Conservation (phyloP, 2,888 invertebrate genomes). For the Agrotis puta region DNA sequence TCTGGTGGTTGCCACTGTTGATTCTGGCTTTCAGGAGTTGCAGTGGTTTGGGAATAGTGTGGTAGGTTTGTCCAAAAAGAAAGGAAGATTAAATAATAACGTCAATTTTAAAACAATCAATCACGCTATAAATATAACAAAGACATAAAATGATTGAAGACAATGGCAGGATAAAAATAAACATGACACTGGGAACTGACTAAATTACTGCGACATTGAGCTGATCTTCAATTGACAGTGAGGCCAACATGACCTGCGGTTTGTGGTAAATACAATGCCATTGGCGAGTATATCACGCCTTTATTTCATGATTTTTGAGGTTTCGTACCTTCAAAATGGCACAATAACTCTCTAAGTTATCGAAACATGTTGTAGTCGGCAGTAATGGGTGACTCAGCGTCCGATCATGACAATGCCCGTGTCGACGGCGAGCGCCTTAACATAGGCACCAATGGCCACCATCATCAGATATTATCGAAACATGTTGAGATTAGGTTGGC, state of each 20-base stretch:
- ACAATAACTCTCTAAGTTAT: too few relatives aligned
- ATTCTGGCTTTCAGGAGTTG: too few relatives aligned
- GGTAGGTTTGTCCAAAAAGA: too few relatives aligned
- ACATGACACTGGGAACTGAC: constrained; percentile 40
- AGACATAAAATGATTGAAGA: constrained; percentile 27
- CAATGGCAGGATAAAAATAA: constrained; percentile 25
- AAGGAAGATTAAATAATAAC: neutral
- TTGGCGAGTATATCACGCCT: neutral
- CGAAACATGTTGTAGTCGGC: too few relatives aligned
- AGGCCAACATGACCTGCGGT: constrained; percentile 12
- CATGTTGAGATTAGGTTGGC: too few relatives aligned
- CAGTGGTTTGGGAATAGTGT: too few relatives aligned
- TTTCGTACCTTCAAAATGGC: neutral
- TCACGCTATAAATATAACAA: constrained; percentile 2
- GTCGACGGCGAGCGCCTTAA: too few relatives aligned
- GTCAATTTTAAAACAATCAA: constrained; percentile 13
- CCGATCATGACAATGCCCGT: too few relatives aligned
- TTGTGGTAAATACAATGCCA: neutral
- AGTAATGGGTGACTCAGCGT: too few relatives aligned
- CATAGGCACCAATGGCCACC: too few relatives aligned
- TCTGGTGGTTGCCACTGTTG: too few relatives aligned
- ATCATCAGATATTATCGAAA: too few relatives aligned
- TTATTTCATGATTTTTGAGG: neutral
- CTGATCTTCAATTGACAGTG: constrained; percentile 35
- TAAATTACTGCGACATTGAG: constrained; percentile 47